These are phyloP conservation scores for Drosophila sulfurigaster DNA, from an alignment of 1,140 invertebrate species.

Conservation along the genomic window DNA sequence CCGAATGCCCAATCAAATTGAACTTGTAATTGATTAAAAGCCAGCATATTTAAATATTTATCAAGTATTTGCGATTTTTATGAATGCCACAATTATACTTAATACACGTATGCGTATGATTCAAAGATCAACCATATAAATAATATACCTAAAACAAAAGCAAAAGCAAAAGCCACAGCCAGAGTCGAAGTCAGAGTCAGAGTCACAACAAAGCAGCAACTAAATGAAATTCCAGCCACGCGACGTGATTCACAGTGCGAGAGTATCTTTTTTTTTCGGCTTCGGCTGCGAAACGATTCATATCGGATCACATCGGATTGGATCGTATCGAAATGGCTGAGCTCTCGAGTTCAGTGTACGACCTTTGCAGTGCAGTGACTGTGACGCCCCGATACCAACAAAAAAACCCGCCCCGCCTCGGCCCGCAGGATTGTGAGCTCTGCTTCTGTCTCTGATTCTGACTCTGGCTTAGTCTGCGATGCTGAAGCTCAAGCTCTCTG, in stretches of 20 bases:
- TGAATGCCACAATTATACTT: slow-evolving; percentile 53
- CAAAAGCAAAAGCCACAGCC: slow-evolving; percentile 20
- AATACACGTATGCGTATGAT: slow-evolving; percentile 41
- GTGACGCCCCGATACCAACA: slow-evolving; percentile 30
- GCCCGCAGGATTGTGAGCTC: slow-evolving; percentile 12
- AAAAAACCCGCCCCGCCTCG: neutral
- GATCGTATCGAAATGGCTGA: slow-evolving; percentile 15
- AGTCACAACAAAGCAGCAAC: no score
- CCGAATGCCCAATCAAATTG: slow-evolving; percentile 43
- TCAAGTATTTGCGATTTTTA: slow-evolving; percentile 74
- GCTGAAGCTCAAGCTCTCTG: neutral
- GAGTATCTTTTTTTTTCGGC: slow-evolving; percentile 28
- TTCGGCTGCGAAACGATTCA: slow-evolving; percentile 19
- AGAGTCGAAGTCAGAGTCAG: no score
- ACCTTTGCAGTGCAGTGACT: slow-evolving; percentile 77
- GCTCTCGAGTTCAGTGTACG: slow-evolving; percentile 71
- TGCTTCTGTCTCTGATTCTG: neutral
- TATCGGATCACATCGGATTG: slow-evolving; percentile 10
- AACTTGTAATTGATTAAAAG: slow-evolving; percentile 76
- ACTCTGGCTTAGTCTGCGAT: neutral
- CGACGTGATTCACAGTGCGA: slow-evolving; percentile 68
- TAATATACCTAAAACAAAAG: slow-evolving; percentile 29
- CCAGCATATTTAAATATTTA: slow-evolving; percentile 72
- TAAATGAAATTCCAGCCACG: slow-evolving; percentile 55
- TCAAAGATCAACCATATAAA: slow-evolving; percentile 39